A percentile compares a stretch with the other conserved stretches of the same genome.
Conservation (phyloP, 2,797 vertebrate species). For the Cirrhinus molitorella region DNA sequence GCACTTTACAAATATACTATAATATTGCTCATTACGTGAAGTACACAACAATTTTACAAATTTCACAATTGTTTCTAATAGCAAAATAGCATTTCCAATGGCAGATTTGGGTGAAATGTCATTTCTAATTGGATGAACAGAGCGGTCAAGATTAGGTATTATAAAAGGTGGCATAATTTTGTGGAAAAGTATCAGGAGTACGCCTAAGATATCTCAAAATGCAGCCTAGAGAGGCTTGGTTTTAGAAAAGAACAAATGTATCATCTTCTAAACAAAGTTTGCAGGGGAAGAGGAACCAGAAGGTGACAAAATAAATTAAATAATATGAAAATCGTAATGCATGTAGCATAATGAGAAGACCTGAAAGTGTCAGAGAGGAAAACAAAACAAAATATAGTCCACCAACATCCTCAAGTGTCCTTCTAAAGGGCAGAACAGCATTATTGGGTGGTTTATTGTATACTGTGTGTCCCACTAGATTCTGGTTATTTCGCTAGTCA, state of each 20-base stretch:
- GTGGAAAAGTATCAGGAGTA: not conserved
- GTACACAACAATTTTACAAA: no score
- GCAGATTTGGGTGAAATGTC: not conserved
- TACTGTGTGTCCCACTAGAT: conserved; percentile 28
- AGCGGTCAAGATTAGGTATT: not conserved
- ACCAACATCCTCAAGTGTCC: conserved; percentile 22
- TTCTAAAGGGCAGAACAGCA: conserved; percentile 55
- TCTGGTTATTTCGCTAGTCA: conserved; percentile 34
- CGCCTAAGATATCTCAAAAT: not conserved
- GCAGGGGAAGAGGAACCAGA: not conserved
- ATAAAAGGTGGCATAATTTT: not conserved
- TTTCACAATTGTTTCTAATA: not conserved
- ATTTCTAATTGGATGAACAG: not conserved
- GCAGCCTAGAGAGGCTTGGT: not conserved
- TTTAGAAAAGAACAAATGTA: not conserved
- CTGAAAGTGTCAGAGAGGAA: conserved; percentile 13
- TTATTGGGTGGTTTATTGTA: conserved; percentile 49
- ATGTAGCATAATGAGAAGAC: not conserved
- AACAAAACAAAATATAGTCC: conserved; percentile 28
- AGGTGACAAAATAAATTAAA: conserved; percentile 21
- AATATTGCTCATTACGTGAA: not conserved
- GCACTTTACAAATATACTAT: not conserved
- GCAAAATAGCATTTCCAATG: not conserved
- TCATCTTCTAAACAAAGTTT: not conserved
- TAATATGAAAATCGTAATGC: not conserved